These are phyloP conservation scores for Cassiopea xamachana DNA, from an alignment of 30 jellyfish, hydroid and myxozoan genomes.

Conservation along the genomic window DNA sequence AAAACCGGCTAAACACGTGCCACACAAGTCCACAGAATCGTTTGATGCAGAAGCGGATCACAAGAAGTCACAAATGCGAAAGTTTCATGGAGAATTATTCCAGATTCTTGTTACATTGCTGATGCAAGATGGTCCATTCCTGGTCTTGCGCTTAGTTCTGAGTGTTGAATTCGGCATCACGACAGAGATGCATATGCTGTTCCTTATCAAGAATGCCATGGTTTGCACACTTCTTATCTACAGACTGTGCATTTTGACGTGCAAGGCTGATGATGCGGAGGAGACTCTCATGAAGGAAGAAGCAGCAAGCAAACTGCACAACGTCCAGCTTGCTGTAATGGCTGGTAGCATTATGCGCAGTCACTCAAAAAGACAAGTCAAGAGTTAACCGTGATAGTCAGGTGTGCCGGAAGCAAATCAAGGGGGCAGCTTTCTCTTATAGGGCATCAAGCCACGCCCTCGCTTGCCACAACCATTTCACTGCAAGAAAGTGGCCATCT, in stretches of 20 bases:
- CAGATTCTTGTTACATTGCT: slow-evolving; percentile 79
- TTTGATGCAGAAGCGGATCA: slow-evolving; percentile 73
- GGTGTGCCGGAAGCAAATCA: neutral
- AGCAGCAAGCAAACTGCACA: slow-evolving; percentile 87
- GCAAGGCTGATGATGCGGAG: slow-evolving; percentile 83
- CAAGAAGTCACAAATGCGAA: slow-evolving; percentile 45
- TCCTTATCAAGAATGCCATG: slow-evolving; percentile 86
- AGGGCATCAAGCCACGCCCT: too few species aligned
- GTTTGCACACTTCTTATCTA: slow-evolving; percentile 81
- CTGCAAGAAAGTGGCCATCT: too few species aligned
- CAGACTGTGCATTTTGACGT: slow-evolving; percentile 80
- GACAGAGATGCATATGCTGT: slow-evolving; percentile 86
- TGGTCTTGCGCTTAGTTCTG: slow-evolving; percentile 72
- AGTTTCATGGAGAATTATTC: slow-evolving; percentile 81
- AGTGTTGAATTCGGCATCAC: slow-evolving; percentile 55
- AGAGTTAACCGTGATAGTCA: neutral
- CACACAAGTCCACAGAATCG: slow-evolving; percentile 54
- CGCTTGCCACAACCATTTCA: too few species aligned
- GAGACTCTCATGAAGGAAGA: slow-evolving; percentile 61
- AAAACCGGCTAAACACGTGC: slow-evolving; percentile 16
- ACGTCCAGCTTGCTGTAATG: slow-evolving; percentile 85
- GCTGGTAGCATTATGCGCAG: slow-evolving; percentile 68
- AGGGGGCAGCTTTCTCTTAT: too few species aligned
- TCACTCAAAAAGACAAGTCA: neutral
- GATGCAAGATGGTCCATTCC: slow-evolving; percentile 95